Evolutionary conservation across 2,888 invertebrate species (phyloP).

Genomic region (Ormyrus pomaceus): DNA sequence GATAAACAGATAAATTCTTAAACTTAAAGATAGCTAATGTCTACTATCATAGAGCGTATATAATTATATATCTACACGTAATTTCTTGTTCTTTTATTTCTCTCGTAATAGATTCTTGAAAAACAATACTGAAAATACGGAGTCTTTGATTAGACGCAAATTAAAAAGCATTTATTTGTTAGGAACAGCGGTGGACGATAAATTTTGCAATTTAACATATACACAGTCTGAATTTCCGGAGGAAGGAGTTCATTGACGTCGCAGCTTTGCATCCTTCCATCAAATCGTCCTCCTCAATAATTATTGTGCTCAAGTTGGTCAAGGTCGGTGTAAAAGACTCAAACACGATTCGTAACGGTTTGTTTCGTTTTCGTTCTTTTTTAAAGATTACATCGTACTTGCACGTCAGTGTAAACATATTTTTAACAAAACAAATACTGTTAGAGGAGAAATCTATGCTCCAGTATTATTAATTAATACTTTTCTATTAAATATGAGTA

Average conservation of each 20-base stretch:
- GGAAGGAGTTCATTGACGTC: neutral
- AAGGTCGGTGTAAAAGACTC: conserved; percentile 39
- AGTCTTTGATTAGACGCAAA: conserved; percentile 18
- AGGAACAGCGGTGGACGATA: conserved; percentile 59
- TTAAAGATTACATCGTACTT: conserved; percentile 10
- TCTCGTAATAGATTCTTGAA: conserved; percentile 14
- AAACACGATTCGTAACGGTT: conserved; percentile 21
- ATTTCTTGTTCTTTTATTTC: conserved; percentile 20
- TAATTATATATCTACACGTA: conserved; percentile 26
- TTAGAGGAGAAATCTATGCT: conserved; percentile 27
- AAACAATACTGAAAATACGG: conserved; percentile 10
- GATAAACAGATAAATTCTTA: conserved; percentile 61
- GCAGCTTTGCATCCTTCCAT: conserved; percentile 13
- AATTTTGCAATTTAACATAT: conserved; percentile 30
- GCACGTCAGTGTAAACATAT: conserved; percentile 12
- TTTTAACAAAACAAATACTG: conserved; percentile 1
- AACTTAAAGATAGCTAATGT: conserved; percentile 38
- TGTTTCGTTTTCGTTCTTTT: conserved; percentile 24
- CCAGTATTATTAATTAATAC: conserved; percentile 6
- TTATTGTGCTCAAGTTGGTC: conserved; percentile 51
- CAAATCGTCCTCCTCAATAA: conserved; percentile 26
- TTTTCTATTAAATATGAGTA: neutral
- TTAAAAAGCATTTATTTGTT: conserved; percentile 55
- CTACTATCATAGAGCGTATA: conserved; percentile 39
- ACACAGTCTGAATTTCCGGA: conserved; percentile 22